Evolutionary conservation across 2,888 invertebrate species (phyloP), one percentile per base, ranked within the genome.

Genomic region (Pandemis corylana): DNA sequence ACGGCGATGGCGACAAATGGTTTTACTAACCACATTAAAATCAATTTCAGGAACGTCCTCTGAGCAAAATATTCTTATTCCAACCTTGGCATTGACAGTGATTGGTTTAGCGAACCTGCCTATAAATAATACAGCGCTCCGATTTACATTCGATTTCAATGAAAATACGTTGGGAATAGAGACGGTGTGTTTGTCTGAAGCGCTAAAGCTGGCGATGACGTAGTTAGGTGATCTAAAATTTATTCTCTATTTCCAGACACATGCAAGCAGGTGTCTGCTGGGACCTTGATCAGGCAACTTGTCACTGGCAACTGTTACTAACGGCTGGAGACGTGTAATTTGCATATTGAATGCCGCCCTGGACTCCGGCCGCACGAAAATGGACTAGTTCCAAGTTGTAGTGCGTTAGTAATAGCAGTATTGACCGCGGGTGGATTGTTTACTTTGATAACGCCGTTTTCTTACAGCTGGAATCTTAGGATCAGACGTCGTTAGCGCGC

Each of bases 61-160:
- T 70, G 68, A 64, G 67, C 62, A 53, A 56, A 61, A 70, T 68
- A 80, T 78, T 78, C 77, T 80, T 79, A 81, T 81, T 78, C 77
- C 77, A 80, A 80, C 84, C 87, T 87, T 89, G 89, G 81, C 88
- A 90, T 83, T 90, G 90, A 88, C 89, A 89, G 82, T 89, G 89
- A 88, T 86, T 86, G 83, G 88, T 88, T 82, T 86, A 82, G 83
- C 84, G 81, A 85, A 85, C 84, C 82, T 82, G 80, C 72, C 56
- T 76, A 86, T 89, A 81, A 84, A 90, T 90, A 87, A 89, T 87
- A 81, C 85, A 89, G 85, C 59, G 59, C 53, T 64, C 75, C 68
- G 64, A 73, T 73, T 73, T 68, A 73, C 64, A 68, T 66, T 71
- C 75, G 68, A 84, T 84, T 85, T 86, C 82, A 87, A 87, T 86